Base-by-base conservation (phyloP, 2,797 vertebrate species). In the Danio albolineatus region DNA sequence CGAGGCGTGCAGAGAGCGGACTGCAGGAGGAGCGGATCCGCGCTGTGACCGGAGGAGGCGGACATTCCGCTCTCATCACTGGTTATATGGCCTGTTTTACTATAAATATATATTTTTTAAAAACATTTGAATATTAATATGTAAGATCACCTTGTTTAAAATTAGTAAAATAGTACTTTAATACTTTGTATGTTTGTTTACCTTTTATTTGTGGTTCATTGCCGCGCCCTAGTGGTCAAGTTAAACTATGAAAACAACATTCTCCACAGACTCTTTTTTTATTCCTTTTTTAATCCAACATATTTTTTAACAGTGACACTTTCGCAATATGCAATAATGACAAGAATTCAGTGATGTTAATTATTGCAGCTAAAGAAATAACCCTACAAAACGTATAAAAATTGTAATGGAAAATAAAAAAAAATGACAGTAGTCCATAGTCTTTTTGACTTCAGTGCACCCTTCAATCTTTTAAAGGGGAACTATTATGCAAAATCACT, bases 1-100 rank as follows among this genome's bases (percentile, higher is more conserved):
- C 97, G 12, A 88, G 89, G 87, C 66, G 79, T 1, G 87, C 92
- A 76, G 85, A 88, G 59, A 85, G 81, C 73, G 89, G 89, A 79
- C 86, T 89, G 0, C 89, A 76, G 43, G 67, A 62, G 49, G 44
- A 36, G 41, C 77, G 82, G 2, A 49, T 95, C 65, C 89, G 82
- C 79, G 83, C 72, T 10, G 78, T 98, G 53, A 78, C 86, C 2
- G 97, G 96, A 82, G 97, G 97, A 83, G 97, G 97, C 5, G 96
- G 96, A 41, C 96, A 98, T 86, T 92, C 96, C 6, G 93, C 91
- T 59, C 13, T 93, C 67, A 78, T 96, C 77, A 95, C 95, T 49
- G 95, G 97, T 98, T 88, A 89, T 43, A 39, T 59, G 9, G 9
- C 7, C 38, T 54, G 2, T 65, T 10, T 17, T 41, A 19, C 2